Evolutionary conservation across 2,113 vertebrate genomes (phyloP), one percentile per base, ranked within the genome.

Genomic region (Ondatra zibethicus): DNA sequence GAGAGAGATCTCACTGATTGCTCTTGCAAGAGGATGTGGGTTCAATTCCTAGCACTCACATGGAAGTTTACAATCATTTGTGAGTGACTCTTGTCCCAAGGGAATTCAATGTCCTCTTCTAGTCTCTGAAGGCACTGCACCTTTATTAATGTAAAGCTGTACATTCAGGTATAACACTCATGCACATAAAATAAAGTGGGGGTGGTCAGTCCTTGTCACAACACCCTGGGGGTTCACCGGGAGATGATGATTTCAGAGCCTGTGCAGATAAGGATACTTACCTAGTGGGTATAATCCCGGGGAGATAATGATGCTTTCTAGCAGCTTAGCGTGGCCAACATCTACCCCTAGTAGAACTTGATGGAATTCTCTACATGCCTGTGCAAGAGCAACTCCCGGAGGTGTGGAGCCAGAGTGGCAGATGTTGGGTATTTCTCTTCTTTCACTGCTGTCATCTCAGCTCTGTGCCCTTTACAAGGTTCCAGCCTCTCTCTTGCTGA

Each of bases 311-410:
- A 50, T 31, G 16, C 33, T 76, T 47, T 45, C 72, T 36, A 25
- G 10, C 0, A 3, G 25, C 14, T 61, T 61, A 31, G 31, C 8
- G 21, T 2, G 8, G 14, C 68, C 31, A 16, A 8, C 14, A 36
- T 17, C n/a, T 19, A 7, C 52, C 52, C 52, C 52, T 12, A 21
- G 58, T 0, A 19, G 58, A 42, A 1, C n/a, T 27, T 75, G 0
- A 9, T 42, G 42, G 91, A 36, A 61, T 36, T 39, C 70, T 75
- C 11, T 90, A 66, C 5, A 23, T 12, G 25, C 11, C 17, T 16
- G 19, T 6, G 3, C 10, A 65, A 14, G 19, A 10, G 58, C 27
- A 31, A n/a, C 19, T 68, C 36, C n/a, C n/a, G 1, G 1, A 3
- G 29, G 7, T 33, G 2, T 25, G 36, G 33, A 77, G 27, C 47